Evolutionary conservation across 2,888 invertebrate genomes (phyloP).

Genomic region (Crioceris asparagi): DNA sequence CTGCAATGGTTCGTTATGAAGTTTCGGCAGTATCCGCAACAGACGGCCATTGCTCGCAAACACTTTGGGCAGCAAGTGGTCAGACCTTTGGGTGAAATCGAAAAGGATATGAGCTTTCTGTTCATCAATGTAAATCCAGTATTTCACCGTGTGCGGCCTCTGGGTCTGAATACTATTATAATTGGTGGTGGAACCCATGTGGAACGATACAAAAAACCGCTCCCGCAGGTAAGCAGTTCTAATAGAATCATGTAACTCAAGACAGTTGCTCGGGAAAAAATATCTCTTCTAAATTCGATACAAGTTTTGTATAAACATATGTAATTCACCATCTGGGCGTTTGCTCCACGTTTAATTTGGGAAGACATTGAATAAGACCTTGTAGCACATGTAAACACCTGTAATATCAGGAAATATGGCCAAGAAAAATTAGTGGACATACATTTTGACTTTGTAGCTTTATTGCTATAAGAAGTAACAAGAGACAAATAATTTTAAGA

Average conservation of each 20-base stretch:
- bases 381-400: too few species aligned
- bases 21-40: neutral
- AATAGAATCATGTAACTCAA: neutral
- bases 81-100: slow-evolving; percentile 20
- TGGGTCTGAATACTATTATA: slow-evolving; percentile 23
- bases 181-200: slow-evolving; percentile 23
- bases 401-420: too few species aligned
- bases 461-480: too few species aligned
- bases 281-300: too few species aligned
- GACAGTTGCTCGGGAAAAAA: too few species aligned
- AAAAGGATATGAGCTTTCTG: slow-evolving; percentile 20
- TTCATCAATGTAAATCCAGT: slow-evolving; percentile 25
- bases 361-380: too few species aligned
- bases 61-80: slow-evolving; percentile 24
- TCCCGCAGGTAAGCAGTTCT: slow-evolving; percentile 22
- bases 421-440: too few species aligned
- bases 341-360: too few species aligned
- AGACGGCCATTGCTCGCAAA: slow-evolving; percentile 9
- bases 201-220: slow-evolving; percentile 17
- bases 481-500: too few species aligned
- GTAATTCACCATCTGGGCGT: too few species aligned
- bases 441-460: too few species aligned
- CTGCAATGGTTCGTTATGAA: slow-evolving; percentile 12
- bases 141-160: slow-evolving; percentile 21
- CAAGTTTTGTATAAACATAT: too few species aligned